Evolutionary conservation across 2,113 vertebrate species (phyloP), one percentile per base, ranked within the genome.

Genomic region (Taxidea taxus): DNA sequence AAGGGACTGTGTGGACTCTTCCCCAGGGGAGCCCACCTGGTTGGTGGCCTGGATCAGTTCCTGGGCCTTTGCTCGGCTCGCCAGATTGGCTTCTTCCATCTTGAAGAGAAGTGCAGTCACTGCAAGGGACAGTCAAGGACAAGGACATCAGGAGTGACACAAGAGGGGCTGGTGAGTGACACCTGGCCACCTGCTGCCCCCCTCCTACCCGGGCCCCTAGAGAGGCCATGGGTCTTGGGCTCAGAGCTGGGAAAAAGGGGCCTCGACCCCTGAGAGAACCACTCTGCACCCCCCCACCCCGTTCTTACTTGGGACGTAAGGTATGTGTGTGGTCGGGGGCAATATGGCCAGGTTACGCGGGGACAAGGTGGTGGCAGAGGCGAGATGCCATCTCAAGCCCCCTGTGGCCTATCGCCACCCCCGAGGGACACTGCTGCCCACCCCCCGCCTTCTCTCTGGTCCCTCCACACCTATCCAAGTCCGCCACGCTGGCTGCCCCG

Each of bases 31-130:
- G 84, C 97, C 84, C 97, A 99, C 99, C 99, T 99, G 99, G 97
- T 99, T 99, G 85, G 99, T 99, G 77, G 99, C 99, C 97, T 99
- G 99, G 95, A 99, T 99, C 93, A 99, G 99, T 98, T 99, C 99
- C 97, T 99, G 99, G 83, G 99, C 99, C 98, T 99, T 99, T 7
- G 99, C 99, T 97, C 99, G 98, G 98, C 99, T 99, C 27, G 99
- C 99, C 31, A 99, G 98, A 70, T 99, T 99, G 88, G 99, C 99
- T 98, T 99, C 99, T 94, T 99, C 99, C 99, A 99, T 99, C 98
- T 99, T 99, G 97, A 99, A 99, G 81, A 99, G 99, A 94, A 99
- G 98, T 90, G 99, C 99, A 1, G 99, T 99, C 97, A 98, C 98
- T 98, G 62, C 27, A 70, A 56, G 7, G 86, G 51, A 44, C 27